These are phyloP conservation scores for Myiagra hebetior DNA, from an alignment of 2,113 vertebrate species.

Conservation along the genomic window DNA sequence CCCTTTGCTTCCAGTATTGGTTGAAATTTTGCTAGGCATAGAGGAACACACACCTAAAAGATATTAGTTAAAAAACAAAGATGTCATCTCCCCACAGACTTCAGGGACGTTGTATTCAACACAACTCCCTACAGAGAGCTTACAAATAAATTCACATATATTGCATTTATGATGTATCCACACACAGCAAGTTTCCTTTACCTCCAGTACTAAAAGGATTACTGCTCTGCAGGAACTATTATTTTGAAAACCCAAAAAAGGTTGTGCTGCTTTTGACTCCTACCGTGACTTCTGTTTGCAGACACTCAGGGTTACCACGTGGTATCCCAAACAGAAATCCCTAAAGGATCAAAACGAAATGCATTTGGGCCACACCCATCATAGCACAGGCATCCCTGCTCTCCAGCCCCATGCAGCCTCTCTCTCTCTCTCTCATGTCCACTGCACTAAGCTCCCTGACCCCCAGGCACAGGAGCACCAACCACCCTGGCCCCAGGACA, in stretches of 20 bases:
- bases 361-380: neutral
- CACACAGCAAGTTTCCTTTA: neutral
- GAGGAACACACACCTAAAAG: neutral
- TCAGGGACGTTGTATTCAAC: neutral
- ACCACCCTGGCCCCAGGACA: rapidly evolving
- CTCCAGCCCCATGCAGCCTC: rapidly evolving
- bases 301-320: rapidly evolving
- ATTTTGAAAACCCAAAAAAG: neutral
- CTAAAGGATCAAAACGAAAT: neutral
- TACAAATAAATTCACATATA: neutral
- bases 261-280: neutral
- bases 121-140: neutral
- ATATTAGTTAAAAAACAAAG: neutral
- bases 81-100: neutral
- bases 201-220: neutral
- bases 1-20: neutral
- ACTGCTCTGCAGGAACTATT: neutral
- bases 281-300: neutral
- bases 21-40: neutral
- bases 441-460: neutral
- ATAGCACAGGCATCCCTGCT: rapidly evolving
- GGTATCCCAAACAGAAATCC: neutral
- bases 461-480: neutral
- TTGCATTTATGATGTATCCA: neutral
- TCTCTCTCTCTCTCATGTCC: no score